Conservation (phyloP, 2,797 vertebrate species). For the Silurus aristotelis region DNA sequence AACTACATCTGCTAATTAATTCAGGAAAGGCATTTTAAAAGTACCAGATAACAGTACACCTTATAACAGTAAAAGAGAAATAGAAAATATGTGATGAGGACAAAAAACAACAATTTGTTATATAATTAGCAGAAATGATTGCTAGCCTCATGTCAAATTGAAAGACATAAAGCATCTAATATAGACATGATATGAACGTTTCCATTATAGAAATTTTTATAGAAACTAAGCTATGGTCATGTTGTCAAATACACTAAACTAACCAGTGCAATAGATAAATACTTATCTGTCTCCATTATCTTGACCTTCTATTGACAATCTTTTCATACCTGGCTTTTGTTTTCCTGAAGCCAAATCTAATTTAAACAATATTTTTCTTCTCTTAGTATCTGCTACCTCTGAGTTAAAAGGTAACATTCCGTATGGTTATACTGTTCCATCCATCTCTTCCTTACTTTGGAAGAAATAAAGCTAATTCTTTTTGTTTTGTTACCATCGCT, state of each 20-base stretch:
- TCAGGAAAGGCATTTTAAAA: not conserved
- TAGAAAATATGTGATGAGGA: not conserved
- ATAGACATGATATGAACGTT: not conserved
- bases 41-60: not conserved
- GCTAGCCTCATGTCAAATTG: not conserved
- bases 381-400: not conserved
- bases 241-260: not conserved
- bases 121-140: not conserved
- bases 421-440: slow-evolving; percentile 17
- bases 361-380: not conserved
- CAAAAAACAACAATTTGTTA: not conserved
- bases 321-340: not conserved
- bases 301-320: not conserved
- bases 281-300: not conserved
- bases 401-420: slow-evolving; percentile 3
- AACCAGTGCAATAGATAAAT: not conserved
- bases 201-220: not conserved
- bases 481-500: not conserved
- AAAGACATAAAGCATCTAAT: not conserved
- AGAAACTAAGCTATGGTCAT: not conserved
- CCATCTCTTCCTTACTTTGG: no score
- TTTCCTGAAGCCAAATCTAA: slow-evolving; percentile 6
- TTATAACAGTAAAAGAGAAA: not conserved
- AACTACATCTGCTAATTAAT: not conserved
- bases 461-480: not conserved